These are phyloP conservation scores for Drosophila borborema DNA, from an alignment of 2,888 invertebrate genomes.

Conservation along the genomic window DNA sequence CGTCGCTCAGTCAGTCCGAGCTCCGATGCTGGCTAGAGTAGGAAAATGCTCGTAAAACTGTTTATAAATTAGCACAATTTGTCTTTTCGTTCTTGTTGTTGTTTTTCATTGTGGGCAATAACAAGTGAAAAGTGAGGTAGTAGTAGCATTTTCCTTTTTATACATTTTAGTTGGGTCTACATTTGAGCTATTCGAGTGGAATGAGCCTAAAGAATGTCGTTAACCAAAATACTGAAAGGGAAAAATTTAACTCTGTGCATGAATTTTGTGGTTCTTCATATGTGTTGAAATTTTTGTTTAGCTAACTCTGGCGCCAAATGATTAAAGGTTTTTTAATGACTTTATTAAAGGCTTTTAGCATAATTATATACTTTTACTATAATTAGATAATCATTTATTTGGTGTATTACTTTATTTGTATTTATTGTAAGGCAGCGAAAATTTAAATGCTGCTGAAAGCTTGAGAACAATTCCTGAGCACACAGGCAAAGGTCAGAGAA, in stretches of 20 bases:
- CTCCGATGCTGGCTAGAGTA: constrained; percentile 20
- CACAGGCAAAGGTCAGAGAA: not conserved
- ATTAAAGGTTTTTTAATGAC: no score
- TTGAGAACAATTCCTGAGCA: not conserved
- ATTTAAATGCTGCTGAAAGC: not conserved
- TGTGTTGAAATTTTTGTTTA: not conserved
- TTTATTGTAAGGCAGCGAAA: not conserved
- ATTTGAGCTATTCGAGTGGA: not conserved
- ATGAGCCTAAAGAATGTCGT: not conserved
- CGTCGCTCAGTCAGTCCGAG: not conserved
- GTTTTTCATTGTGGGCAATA: constrained; percentile 21
- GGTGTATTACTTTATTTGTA: not conserved
- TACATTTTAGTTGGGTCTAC: not conserved
- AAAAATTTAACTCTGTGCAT: not conserved
- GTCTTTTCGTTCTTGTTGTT: constrained; percentile 23
- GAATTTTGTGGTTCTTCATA: not conserved
- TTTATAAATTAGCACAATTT: constrained; percentile 69
- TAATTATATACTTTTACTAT: not conserved
- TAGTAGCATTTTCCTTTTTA: not conserved
- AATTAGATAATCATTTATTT: not conserved
- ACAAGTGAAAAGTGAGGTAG: constrained; percentile 23
- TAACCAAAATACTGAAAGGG: not conserved
- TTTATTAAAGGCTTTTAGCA: not conserved
- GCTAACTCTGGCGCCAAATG: no score
- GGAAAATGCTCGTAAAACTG: constrained; percentile 52